Evolutionary conservation across 2,888 invertebrate genomes (phyloP), one percentile per base, ranked within the genome.

Genomic region (Hydropsyche betteni): DNA sequence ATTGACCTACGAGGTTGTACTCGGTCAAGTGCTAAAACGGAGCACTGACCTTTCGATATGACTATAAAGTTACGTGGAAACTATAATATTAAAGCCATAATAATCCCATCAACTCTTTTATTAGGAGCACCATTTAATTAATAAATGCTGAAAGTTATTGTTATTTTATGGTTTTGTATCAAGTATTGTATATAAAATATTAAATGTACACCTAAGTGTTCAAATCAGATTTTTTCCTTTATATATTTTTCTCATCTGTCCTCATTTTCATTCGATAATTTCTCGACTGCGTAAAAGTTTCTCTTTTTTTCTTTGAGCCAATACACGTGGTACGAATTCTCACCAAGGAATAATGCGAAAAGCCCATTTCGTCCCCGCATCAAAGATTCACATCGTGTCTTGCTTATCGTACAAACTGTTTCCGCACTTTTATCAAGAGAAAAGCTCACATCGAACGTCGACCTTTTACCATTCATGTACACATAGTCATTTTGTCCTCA

Each of bases 391-490:
- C 64, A 34, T 1, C 64, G 24, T 34, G 64, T 36, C 64, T 34
- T 64, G 64, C 64, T 64, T 64, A 64, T 64, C 34, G 12, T 64
- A 64, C 64, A 64, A 64, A 36, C 36, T 34, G 64, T 64, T 64
- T 64, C 64, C 34, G n/a, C 64, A 64, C 64, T 64, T 64, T 36
- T 64, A 64, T 64, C 36, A n/a, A 6, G 10, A 36, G 8, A 34
- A 64, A 36, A 36, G 36, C 64, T 64, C 36, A 36, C 3, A 58
- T 58, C 16, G 58, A 58, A 58, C 14, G 58, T 58, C 16, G 24
- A 58, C 58, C 58, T 58, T 53, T 53, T 16, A 24, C 14, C 58
- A 16, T 14, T 16, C 24, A 8, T 24, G 5, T 5, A n/a, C 8
- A 58, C 58, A 53, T 53, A 14, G 53, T 4, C n/a, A 53, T 53